Evolutionary conservation across 2,797 vertebrate species (phyloP).

Genomic region (Pitangus sulphuratus): DNA sequence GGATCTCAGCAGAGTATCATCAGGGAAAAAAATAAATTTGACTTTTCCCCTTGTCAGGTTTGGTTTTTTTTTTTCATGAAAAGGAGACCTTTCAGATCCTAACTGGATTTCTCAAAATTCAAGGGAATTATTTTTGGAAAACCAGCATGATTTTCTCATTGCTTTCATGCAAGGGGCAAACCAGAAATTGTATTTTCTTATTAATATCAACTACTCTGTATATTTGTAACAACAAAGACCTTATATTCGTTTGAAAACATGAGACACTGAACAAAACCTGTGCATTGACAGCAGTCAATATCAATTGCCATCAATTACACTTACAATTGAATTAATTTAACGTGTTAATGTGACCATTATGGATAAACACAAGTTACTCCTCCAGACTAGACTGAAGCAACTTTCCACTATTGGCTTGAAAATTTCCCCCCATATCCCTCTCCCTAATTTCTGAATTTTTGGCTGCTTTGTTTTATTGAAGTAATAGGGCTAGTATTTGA

Average conservation of each 20-base stretch:
- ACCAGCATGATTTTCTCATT: neutral
- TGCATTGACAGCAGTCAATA: neutral
- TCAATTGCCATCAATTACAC: neutral
- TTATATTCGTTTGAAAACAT: neutral
- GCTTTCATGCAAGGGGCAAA: neutral
- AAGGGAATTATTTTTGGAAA: neutral
- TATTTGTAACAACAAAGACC: neutral
- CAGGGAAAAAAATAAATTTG: neutral
- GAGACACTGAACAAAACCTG: neutral
- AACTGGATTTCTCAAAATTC: neutral
- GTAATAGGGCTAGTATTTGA: slow-evolving; percentile 11
- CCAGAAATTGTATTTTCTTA: neutral
- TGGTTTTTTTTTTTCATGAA: neutral
- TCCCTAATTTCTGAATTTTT: slow-evolving; percentile 3
- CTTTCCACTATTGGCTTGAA: neutral
- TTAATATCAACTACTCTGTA: neutral
- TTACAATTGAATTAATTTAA: neutral
- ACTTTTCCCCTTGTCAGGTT: neutral
- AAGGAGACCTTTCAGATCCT: neutral
- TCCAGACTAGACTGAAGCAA: neutral
- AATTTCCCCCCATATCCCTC: neutral
- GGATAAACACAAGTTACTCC: neutral
- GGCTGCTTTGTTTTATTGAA: slow-evolving; percentile 33
- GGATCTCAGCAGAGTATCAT: neutral
- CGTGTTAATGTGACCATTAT: neutral